Evolutionary conservation across 2,888 invertebrate species (phyloP), one percentile per base, ranked within the genome.

Genomic region (Parascotia fuliginaria): DNA sequence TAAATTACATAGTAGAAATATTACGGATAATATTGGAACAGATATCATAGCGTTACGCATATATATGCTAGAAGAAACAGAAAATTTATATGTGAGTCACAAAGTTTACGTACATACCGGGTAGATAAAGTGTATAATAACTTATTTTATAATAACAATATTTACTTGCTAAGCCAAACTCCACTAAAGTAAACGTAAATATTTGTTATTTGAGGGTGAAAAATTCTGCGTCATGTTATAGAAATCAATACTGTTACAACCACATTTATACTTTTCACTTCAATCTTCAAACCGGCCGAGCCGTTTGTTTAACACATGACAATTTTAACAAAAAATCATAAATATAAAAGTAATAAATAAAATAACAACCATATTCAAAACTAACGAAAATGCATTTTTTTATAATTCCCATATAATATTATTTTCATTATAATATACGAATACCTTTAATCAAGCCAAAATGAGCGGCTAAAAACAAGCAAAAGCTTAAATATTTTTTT

Each of bases 361-460:
- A 44, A 34, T 38, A 9, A 44, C 37, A 9, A 9, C 2, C 9
- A 29, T 32, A 28, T 22, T 32, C 32, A n/a, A 43, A 42, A 47
- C 12, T 28, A 61, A 33, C 27, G 37, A 36, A 14, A 19, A 32
- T 45, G 34, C 40, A 45, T 14, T 37, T 27, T 19, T 43, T 41
- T 16, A n/a, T 36, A 39, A 45, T 48, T 43, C 38, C 22, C 7
- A 34, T 44, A 51, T 5, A 0, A 19, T 9, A 6, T 31, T 38
- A 14, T 9, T 33, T 42, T 47, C 38, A 55, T 57, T 60, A 37
- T 42, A 59, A 55, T 53, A 51, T 44, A 44, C 50, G 51, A 58
- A 68, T 66, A 60, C 66, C 66, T 74, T 76, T 73, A 74, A 77
- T 75, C 69, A 74, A 73, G 65, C 59, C 56, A 58, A 69, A 72